A percentile compares a stretch with the other conserved stretches of the same genome.
Evolutionary conservation across 2,113 vertebrate species (phyloP).

Genomic region (Sardina pilchardus): DNA sequence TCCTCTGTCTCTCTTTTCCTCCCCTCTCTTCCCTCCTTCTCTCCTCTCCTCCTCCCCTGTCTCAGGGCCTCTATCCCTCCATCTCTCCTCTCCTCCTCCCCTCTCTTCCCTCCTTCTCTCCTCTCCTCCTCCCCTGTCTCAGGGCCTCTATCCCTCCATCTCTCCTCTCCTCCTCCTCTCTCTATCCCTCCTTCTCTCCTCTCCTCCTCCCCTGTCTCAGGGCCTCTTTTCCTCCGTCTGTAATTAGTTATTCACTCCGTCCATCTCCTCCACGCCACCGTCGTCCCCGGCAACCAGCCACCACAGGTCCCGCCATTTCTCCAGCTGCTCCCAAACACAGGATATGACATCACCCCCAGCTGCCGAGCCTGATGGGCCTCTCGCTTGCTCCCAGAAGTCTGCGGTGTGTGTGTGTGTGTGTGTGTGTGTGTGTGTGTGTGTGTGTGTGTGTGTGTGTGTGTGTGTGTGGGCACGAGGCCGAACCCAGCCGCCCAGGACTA

Average conservation of each 20-base stretch:
- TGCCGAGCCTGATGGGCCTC: neutral
- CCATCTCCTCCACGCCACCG: neutral
- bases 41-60: neutral
- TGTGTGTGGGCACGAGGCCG: slow-evolving; percentile 15
- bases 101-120: neutral
- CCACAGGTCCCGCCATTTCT: slow-evolving; percentile 25
- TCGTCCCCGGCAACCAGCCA: slow-evolving; percentile 45
- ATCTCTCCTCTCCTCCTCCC: neutral
- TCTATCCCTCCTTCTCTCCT: neutral
- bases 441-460: slow-evolving; percentile 19
- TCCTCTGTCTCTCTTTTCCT: neutral
- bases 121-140: neutral
- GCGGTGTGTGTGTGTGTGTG: slow-evolving; percentile 23
- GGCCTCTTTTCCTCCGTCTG: neutral
- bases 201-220: neutral
- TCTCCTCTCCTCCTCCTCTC: neutral
- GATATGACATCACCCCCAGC: neutral
- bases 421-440: slow-evolving; percentile 35
- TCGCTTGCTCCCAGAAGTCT: slow-evolving; percentile 4
- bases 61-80: neutral
- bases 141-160: neutral
- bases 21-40: neutral
- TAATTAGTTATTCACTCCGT: slow-evolving; percentile 14
- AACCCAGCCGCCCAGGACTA: neutral
- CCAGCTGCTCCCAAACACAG: neutral